A percentile compares a stretch with the other conserved stretches of the same genome.
Evolutionary conservation across 2,113 vertebrate genomes (phyloP).

Genomic region (Tachysurus fulvidraco): DNA sequence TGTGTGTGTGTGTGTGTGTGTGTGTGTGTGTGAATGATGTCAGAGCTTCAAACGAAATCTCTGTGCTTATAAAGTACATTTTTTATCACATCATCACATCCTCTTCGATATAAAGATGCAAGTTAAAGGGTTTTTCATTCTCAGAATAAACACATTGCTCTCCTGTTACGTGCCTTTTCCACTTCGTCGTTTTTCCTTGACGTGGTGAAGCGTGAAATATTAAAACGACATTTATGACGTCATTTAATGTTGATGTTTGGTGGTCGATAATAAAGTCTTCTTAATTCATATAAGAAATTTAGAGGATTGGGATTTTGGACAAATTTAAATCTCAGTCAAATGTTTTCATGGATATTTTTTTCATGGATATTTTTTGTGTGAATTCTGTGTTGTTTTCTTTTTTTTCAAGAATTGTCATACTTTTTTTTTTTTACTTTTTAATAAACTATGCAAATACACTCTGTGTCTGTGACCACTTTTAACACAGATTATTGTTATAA

Average conservation of each 20-base stretch:
- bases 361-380: not conserved
- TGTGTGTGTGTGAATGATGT: not conserved
- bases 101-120: not conserved
- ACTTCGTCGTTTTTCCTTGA: not conserved
- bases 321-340: not conserved
- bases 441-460: slow-evolving; percentile 17
- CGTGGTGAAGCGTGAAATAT: not conserved
- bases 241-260: not conserved
- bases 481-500: not conserved
- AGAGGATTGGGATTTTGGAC: not conserved
- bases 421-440: not conserved
- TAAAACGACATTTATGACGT: not conserved
- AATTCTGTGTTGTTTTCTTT: not conserved
- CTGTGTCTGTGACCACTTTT: not conserved
- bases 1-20: not conserved
- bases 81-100: slow-evolving; percentile 20
- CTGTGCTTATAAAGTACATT: not conserved
- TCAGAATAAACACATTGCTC: not conserved
- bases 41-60: not conserved
- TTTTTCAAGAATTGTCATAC: not conserved
- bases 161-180: not conserved
- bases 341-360: not conserved
- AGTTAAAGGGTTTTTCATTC: not conserved
- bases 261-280: not conserved
- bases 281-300: not conserved